Evolutionary conservation across 2,113 vertebrate genomes (phyloP).

Genomic region (Entomyzon cyanotis): DNA sequence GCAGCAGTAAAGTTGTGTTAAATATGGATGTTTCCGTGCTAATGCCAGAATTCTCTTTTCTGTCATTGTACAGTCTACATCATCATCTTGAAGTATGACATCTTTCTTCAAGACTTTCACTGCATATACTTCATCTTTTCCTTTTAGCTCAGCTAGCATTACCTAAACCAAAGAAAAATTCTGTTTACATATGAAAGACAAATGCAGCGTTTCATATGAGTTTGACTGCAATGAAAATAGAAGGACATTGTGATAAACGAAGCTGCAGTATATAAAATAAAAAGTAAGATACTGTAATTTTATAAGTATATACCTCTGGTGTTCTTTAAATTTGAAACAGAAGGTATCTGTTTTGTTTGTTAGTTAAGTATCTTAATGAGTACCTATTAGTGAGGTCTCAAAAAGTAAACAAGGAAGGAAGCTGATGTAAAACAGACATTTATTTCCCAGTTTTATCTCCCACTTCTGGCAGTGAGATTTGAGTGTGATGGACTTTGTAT

Average conservation of each 20-base stretch:
- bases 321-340: not conserved
- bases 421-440: not conserved
- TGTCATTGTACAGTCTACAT: slow-evolving; percentile 98
- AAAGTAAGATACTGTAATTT: not conserved
- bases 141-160: slow-evolving; percentile 96
- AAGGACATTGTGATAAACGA: not conserved
- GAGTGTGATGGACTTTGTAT: not conserved
- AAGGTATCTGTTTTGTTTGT: not conserved
- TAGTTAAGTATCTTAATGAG: not conserved
- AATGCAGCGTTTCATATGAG: not conserved
- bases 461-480: not conserved
- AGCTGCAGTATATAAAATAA: not conserved
- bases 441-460: not conserved
- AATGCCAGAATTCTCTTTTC: slow-evolving; percentile 97
- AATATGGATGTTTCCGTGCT: slow-evolving; percentile 93
- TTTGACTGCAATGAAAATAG: not conserved
- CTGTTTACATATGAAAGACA: not conserved
- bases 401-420: not conserved
- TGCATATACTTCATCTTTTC: slow-evolving; percentile 96
- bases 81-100: slow-evolving; percentile 96
- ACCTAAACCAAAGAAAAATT: slow-evolving; percentile 76
- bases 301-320: not conserved
- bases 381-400: not conserved
- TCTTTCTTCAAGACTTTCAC: slow-evolving; percentile 98
- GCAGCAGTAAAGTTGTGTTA: slow-evolving; percentile 98